phyloP scores from a whole-genome alignment of 2,113 vertebrate species.

The Alaudala cheleensis region DNA sequence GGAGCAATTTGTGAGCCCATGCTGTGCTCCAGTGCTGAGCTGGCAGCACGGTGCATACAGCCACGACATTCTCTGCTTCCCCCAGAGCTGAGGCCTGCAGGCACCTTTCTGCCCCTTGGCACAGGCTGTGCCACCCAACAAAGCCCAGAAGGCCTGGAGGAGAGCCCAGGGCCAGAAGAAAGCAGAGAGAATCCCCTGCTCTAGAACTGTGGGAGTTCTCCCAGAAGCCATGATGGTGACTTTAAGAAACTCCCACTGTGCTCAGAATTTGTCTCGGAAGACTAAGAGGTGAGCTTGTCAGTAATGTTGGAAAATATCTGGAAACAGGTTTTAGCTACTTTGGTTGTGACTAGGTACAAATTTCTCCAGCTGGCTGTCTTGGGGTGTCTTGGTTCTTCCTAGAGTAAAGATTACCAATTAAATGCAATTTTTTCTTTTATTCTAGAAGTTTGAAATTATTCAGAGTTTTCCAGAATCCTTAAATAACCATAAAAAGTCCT shows the following conservation, averaged over 20 bases:
- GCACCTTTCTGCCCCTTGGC: too few species aligned
- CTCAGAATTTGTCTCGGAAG: neutral
- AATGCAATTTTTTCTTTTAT: neutral
- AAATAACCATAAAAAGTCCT: neutral
- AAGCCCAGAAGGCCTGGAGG: too few species aligned
- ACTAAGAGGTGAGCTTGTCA: neutral
- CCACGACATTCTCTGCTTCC: too few species aligned
- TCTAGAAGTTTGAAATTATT: rapidly evolving
- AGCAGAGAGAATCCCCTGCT: neutral
- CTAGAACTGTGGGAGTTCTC: too few species aligned
- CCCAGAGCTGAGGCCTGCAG: too few species aligned
- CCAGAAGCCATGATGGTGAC: neutral
- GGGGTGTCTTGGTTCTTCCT: too few species aligned
- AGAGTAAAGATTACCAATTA: neutral
- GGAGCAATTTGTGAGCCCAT: too few species aligned
- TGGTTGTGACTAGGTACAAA: neutral
- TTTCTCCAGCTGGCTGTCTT: neutral
- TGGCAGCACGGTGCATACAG: too few species aligned
- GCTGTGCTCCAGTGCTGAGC: too few species aligned
- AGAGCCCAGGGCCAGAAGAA: too few species aligned
- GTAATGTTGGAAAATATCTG: neutral
- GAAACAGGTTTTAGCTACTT: neutral
- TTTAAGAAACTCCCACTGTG: too few species aligned
- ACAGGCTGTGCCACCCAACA: too few species aligned
- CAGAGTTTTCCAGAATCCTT: rapidly evolving